Base-by-base conservation (phyloP, 2,888 invertebrate species). In the Heliconius cydno region DNA sequence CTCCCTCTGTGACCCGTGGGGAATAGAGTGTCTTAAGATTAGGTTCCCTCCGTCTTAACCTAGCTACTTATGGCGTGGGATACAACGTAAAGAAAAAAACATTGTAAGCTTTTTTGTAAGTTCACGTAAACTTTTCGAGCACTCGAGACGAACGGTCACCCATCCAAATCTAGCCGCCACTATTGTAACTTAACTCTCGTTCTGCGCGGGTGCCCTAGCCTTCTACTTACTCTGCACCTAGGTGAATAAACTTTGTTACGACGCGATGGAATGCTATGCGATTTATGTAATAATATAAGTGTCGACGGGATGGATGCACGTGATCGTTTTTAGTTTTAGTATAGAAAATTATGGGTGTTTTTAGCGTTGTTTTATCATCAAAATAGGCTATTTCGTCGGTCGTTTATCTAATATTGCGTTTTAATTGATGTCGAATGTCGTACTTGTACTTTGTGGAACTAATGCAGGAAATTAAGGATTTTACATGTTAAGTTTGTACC, bases 181-280 rank as follows among this genome's bases (percentile, higher is more conserved):
- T 68, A 70, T 46, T 72, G 82, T 80, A 77, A 79, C 80, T 80
- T 73, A 57, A 76, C 78, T 46, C 78, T 38, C 82, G 82, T 80
- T 82, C 73, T 77, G 77, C 79, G 75, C 77, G 79, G 79, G 67
- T 75, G 77, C 79, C 57, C 63, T 38, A 76, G 71, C 28, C 73
- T 46, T 60, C 78, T 7, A 76, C 68, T 60, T 15, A 72, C 68
- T 60, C 9, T n/a, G 22, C 38, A 7, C 25, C 46, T 46, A 67
- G 79, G 80, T 82, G 78, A 79, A 82, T 78, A 80, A 80, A 70
- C 81, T 75, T 34, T 72, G 72, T 72, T 65, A 65, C 70, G 63
- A 72, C 82, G 79, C 72, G 82, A 76, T 77, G 77, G 82, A 77
- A 82, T 82, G 80, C 76, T 34, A 6, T 73, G 74, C 77, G 66